A percentile compares a stretch with the other conserved stretches of the same genome.
Evolutionary conservation across 1,140 invertebrate genomes (phyloP).

Genomic region (Battus philenor): DNA sequence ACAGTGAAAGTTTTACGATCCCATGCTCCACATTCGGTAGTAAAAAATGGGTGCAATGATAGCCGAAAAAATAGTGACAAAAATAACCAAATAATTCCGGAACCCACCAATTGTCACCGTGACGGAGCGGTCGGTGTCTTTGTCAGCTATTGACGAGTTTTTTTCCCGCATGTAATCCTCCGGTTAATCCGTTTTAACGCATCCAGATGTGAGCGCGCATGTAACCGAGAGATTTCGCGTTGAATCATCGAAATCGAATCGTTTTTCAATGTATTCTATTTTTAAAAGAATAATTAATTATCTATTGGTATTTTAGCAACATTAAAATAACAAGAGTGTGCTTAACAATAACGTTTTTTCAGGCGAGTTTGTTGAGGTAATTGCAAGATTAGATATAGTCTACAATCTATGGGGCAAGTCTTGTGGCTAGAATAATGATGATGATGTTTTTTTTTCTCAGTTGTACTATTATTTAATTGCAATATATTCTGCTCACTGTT

Average conservation of each 20-base stretch:
- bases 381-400: too few relatives aligned
- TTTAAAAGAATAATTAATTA: too few relatives aligned
- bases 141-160: conserved; percentile 34
- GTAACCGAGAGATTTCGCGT: conserved; percentile 20
- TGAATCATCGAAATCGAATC: not conserved
- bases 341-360: too few relatives aligned
- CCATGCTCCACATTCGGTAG: conserved; percentile 19
- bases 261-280: too few relatives aligned
- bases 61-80: conserved; percentile 34
- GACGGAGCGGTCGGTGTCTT: conserved; percentile 58
- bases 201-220: conserved; percentile 60
- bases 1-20: conserved; percentile 15
- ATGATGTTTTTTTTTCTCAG: too few relatives aligned
- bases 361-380: too few relatives aligned
- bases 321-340: too few relatives aligned
- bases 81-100: conserved; percentile 62
- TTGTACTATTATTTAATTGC: too few relatives aligned
- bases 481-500: too few relatives aligned
- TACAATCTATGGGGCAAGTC: too few relatives aligned
- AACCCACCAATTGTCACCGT: conserved; percentile 64
- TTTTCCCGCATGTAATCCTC: conserved; percentile 68
- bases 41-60: conserved; percentile 42
- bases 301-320: too few relatives aligned
- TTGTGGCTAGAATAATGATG: too few relatives aligned
- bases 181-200: conserved; percentile 70